Evolutionary conservation across 2,797 vertebrate genomes (phyloP).

Genomic region (Pangasius sanitwongsei): DNA sequence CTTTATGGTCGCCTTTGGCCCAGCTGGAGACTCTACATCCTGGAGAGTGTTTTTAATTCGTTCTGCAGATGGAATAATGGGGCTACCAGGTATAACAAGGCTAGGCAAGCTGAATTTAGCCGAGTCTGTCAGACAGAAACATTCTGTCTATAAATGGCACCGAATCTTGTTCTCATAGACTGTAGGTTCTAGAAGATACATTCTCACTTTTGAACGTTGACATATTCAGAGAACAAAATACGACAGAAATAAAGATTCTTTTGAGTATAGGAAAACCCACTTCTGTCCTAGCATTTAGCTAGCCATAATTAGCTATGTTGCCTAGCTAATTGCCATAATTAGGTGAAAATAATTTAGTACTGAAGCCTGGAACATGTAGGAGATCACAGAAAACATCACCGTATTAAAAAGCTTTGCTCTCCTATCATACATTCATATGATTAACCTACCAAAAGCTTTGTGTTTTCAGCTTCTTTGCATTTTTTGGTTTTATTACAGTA

Average conservation of each 20-base stretch:
- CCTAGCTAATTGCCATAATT: neutral
- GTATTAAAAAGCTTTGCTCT: neutral
- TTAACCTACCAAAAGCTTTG: neutral
- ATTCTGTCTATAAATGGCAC: constrained; percentile 5
- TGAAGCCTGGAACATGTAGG: neutral
- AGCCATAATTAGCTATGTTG: neutral
- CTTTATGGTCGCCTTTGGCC: constrained; percentile 31
- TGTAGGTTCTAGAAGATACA: neutral
- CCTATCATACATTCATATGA: neutral
- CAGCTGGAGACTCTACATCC: constrained; percentile 33
- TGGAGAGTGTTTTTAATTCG: constrained; percentile 9
- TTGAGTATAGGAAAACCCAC: neutral
- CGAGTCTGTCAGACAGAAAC: constrained; percentile 25
- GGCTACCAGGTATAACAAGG: constrained; percentile 26
- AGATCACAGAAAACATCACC: neutral
- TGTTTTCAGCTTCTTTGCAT: neutral
- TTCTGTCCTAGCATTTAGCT: neutral
- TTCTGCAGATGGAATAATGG: constrained; percentile 34
- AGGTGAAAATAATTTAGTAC: neutral
- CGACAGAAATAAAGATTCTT: neutral
- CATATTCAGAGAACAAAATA: neutral
- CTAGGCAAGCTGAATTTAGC: constrained; percentile 28
- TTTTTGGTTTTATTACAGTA: neutral
- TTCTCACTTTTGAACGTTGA: neutral
- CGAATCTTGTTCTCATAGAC: neutral